Evolutionary conservation across 2,113 vertebrate genomes (phyloP).

Genomic region (Mormyrus iriodes): DNA sequence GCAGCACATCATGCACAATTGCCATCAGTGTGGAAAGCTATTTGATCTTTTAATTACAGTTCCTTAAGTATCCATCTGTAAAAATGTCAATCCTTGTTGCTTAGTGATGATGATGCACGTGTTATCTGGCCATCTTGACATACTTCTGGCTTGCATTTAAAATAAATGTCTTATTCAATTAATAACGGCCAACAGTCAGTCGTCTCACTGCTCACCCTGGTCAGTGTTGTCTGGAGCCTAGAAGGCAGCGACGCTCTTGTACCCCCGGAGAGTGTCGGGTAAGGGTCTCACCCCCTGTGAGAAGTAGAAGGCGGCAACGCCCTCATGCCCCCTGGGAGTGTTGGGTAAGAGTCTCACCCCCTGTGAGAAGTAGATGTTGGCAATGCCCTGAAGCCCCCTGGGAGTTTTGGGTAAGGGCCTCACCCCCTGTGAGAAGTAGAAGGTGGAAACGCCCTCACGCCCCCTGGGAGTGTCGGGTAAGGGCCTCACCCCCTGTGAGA

Average conservation of each 20-base stretch:
- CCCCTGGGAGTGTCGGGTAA: too few species aligned
- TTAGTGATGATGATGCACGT: neutral
- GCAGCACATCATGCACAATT: neutral
- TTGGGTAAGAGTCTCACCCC: too few species aligned
- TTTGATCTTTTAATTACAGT: neutral
- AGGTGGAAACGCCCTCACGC: too few species aligned
- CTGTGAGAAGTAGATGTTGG: too few species aligned
- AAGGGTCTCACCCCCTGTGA: too few species aligned
- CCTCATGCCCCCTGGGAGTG: too few species aligned
- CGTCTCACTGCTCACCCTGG: neutral
- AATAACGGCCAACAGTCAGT: neutral
- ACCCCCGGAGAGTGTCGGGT: too few species aligned
- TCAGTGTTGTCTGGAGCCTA: neutral
- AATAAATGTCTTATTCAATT: neutral
- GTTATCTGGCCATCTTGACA: neutral
- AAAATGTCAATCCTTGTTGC: neutral
- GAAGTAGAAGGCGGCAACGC: too few species aligned
- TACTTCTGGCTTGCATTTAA: neutral
- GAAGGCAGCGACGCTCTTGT: too few species aligned
- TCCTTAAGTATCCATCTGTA: neutral
- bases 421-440: too few species aligned
- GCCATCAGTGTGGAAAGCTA: neutral
- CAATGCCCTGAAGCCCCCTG: too few species aligned
- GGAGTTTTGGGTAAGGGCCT: neutral
- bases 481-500: too few species aligned